phyloP scores from a whole-genome alignment of 2,797 vertebrate species.

The Euthynnus affinis region DNA sequence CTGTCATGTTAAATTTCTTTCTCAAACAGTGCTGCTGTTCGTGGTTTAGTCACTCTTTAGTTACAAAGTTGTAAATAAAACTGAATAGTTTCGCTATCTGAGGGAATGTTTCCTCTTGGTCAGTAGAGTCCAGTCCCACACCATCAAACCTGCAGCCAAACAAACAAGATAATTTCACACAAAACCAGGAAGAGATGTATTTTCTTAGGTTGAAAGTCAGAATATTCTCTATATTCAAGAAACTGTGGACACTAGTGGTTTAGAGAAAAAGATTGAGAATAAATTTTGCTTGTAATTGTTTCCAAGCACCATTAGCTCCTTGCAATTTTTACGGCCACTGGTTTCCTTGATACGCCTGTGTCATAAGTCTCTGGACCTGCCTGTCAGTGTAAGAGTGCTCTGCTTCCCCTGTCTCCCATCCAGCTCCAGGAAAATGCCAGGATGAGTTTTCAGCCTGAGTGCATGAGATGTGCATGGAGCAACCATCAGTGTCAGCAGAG shows the following conservation, averaged over 20 bases:
- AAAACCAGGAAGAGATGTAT: neutral
- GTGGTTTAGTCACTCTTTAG: neutral
- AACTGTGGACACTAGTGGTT: neutral
- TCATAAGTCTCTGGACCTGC: slow-evolving; percentile 58
- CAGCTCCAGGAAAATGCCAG: slow-evolving; percentile 80
- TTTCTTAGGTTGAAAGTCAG: slow-evolving; percentile 2
- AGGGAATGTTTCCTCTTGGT: slow-evolving; percentile 19
- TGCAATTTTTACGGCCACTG: slow-evolving; percentile 51
- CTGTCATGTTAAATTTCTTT: neutral
- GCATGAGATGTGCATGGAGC: slow-evolving; percentile 70
- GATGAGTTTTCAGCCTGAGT: slow-evolving; percentile 83
- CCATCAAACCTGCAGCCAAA: slow-evolving; percentile 20
- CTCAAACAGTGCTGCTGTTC: neutral
- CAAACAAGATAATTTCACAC: slow-evolving; percentile 18
- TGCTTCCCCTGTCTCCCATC: slow-evolving; percentile 53
- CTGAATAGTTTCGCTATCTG: neutral
- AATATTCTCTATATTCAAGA: neutral
- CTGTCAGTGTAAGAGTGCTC: slow-evolving; percentile 63
- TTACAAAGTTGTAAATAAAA: slow-evolving; percentile 6
- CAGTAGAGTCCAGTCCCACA: neutral
- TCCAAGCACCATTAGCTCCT: slow-evolving; percentile 36
- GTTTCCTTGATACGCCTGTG: slow-evolving; percentile 52
- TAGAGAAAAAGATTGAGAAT: neutral
- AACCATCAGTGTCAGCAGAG: slow-evolving; percentile 79
- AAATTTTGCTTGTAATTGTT: slow-evolving; percentile 11